These are phyloP conservation scores for Caenorhabditis inopinata DNA, from an alignment of 1,140 invertebrate species.

Conservation along the genomic window DNA sequence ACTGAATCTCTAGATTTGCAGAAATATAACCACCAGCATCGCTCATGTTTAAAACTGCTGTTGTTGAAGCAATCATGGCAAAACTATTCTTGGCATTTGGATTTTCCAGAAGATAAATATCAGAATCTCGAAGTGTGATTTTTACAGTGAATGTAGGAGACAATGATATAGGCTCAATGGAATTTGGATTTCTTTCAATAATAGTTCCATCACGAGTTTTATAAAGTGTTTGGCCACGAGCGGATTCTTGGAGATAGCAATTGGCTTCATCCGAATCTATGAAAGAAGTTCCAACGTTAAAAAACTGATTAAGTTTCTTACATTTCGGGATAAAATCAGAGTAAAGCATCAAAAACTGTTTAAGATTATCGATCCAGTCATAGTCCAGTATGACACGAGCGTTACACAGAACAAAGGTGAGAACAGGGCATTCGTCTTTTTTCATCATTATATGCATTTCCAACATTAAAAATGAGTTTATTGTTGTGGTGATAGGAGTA, in stretches of 20 bases:
- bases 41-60: slow-evolving; percentile 83
- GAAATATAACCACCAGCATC: slow-evolving; percentile 67
- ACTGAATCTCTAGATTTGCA: slow-evolving; percentile 65
- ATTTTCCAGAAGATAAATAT: slow-evolving; percentile 89
- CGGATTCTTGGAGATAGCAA: neutral
- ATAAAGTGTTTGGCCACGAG: slow-evolving; percentile 1
- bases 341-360: slow-evolving; percentile 76
- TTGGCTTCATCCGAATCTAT: neutral
- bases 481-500: neutral
- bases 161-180: neutral
- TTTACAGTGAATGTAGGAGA: slow-evolving; percentile 10
- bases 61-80: slow-evolving; percentile 72
- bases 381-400: slow-evolving; percentile 90
- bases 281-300: neutral
- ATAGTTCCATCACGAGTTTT: neutral
- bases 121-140: slow-evolving; percentile 75
- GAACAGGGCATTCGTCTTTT: slow-evolving; percentile 56
- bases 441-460: slow-evolving; percentile 61
- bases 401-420: slow-evolving; percentile 88
- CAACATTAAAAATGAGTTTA: slow-evolving; percentile 46
- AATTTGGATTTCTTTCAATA: neutral
- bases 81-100: slow-evolving; percentile 77
- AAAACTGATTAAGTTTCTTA: slow-evolving; percentile 42
- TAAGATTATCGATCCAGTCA: slow-evolving; percentile 85
- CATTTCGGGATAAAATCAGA: slow-evolving; percentile 57